These are phyloP conservation scores for Caenorhabditis remanei DNA, from an alignment of 1,140 invertebrate genomes.

Conservation along the genomic window DNA sequence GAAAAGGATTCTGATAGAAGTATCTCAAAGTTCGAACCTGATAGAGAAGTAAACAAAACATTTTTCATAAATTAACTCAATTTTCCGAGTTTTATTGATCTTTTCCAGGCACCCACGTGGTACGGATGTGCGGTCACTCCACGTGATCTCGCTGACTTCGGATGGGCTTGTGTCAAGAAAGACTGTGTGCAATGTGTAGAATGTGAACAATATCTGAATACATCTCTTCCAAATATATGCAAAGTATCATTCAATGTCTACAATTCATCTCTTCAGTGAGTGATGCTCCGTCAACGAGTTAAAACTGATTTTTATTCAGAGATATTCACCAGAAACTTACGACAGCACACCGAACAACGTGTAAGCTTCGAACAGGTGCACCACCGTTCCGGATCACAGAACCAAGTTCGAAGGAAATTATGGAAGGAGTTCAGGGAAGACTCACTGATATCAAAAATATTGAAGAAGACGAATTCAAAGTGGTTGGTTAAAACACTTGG, in stretches of 20 bases:
- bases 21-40: too few species aligned
- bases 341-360: constrained; percentile 23
- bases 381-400: constrained; percentile 6
- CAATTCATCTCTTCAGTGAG: constrained; percentile 34
- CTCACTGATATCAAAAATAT: background rate
- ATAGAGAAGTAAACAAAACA: too few species aligned
- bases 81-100: background rate
- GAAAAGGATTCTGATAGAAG: too few species aligned
- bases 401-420: constrained; percentile 29
- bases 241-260: constrained; percentile 52
- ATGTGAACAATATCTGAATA: constrained; percentile 15
- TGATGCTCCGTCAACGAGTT: too few species aligned
- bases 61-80: too few species aligned
- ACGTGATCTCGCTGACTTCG: constrained; percentile 27
- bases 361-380: constrained; percentile 26
- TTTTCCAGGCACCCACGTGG: constrained; percentile 42
- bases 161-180: constrained; percentile 40
- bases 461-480: background rate
- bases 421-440: constrained; percentile 27
- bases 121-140: constrained; percentile 33
- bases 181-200: constrained; percentile 22
- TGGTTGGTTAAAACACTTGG: background rate
- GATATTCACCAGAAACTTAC: background rate
- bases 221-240: constrained; percentile 25
- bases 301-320: background rate